Evolutionary conservation across 1,140 invertebrate genomes (phyloP), one percentile per base, ranked within the genome.

Genomic region (Papilio glaucus): DNA sequence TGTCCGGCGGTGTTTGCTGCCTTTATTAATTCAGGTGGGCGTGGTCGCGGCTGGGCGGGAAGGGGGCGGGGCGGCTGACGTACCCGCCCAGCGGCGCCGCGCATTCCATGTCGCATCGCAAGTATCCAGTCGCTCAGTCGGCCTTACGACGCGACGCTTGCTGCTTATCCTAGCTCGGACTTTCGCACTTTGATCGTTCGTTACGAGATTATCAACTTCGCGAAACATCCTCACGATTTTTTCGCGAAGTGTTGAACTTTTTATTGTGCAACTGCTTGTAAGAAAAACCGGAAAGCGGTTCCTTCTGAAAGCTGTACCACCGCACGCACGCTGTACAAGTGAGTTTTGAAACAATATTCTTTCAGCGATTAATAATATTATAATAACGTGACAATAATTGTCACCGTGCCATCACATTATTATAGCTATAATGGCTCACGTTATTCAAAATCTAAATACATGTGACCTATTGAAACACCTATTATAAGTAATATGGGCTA

Each of bases 1-100:
- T 92, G 90, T 91, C 90, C 90, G 82, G 81, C 81, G 85, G 85
- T 92, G 90, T 92, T 92, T 92, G 90, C 88, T 82, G 85, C 87
- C 86, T 90, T 91, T 92, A 92, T 92, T 92, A 92, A 92, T 92
- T 90, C 89, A 91, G 85, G 81, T 85, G 84, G 90, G 90, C 88
- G 90, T 90, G 84, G 70, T 57, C 21, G 76, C 38, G 67, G 33
- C 83, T 89, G 81, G 90, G 90, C 88, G 88, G 83, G 70, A 77
- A 77, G 62, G 63, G 82, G 85, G 90, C 85, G 86, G 83, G 77
- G 76, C 77, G 74, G 76, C 79, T 49, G 37, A 9, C 0, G 7
- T 63, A 37, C 62, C 84, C 85, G 84, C 89, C 88, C 80, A 89
- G 73, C 85, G 82, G 82, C 88, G 87, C 86, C 74, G 81, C 78